Evolutionary conservation across 1,140 invertebrate species (phyloP), one percentile per base, ranked within the genome.

Genomic region (Psix sp.): DNA sequence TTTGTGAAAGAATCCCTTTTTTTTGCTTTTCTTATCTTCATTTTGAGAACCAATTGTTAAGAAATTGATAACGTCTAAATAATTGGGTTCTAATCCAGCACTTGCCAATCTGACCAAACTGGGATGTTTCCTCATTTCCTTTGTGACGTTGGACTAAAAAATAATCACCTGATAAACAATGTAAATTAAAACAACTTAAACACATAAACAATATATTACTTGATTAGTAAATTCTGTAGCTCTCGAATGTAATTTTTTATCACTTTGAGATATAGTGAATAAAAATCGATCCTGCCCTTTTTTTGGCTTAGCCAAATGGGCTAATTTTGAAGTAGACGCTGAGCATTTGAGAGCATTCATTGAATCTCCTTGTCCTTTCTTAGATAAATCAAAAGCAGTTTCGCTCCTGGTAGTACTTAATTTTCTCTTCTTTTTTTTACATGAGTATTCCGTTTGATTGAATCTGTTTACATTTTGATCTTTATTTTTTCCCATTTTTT

Each of bases 281-380:
- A 80, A 78, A 31, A 77, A 82, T 26, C 79, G 80, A 29, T 84
- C 77, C 15, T 78, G 81, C 15, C 45, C 70, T 24, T 77, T 67
- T 51, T 76, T 80, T 31, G 40, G n/a, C 9, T 80, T 65, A 9
- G 26, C 36, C 5, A 62, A 40, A 42, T 9, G 39, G 15, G 36
- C 65, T 13, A 80, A 21, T 57, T 70, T 79, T 10, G 77, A 66
- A 21, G 39, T 76, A 1, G 80, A 81, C 16, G 45, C 60, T 0
- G 74, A 77, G 56, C 10, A 49, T 42, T 51, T 26, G 29, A 35
- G 21, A 13, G 43, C 13, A 35, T 51, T 74, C 57, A 3, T 29
- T 29, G 11, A 33, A 14, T 36, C 71, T 52, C 14, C 36, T 46
- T 21, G 42, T 35, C 14, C 36, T 46, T 21, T 36, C 29, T 7